Base-by-base conservation (phyloP, 2,113 vertebrate genomes). In the Zeus faber region DNA sequence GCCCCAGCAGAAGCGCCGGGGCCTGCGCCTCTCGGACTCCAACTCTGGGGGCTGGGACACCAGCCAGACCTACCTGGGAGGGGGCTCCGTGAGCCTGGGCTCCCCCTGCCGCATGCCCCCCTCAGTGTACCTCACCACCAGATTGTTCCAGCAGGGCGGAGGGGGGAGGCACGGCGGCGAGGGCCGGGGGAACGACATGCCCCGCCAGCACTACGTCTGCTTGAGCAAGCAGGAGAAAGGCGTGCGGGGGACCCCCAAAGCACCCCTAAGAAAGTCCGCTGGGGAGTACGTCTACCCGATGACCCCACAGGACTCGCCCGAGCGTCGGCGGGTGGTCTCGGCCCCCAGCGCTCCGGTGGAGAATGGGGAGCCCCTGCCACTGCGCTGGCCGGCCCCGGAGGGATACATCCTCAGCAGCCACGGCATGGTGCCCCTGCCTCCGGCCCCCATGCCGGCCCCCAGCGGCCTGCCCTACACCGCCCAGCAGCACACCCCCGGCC, bases 321-420 rank as follows among this genome's bases (percentile, higher is more conserved):
- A 96, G 57, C 91, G 93, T n/a, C 89, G 94, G 49, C 82, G 93
- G 65, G 94, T 94, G 68, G 93, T 96, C 3, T 97, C 96, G 0
- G 94, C 94, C 0, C 95, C 94, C 33, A 88, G 55, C 40, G 92
- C 89, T 49, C 90, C 91, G 1, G 63, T 85, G 61, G 91, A 92
- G 72, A 90, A 88, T 13, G 76, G 86, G 4, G 89, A 91, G 65
- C 80, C 87, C 13, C 65, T 92, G 65, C 81, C 88, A 35, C 57
- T 92, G 64, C 90, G 89, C 35, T 94, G 94, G 93, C 85, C 72
- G 3, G 91, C 89, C 61, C 90, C 89, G 0, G 92, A 94, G 55
- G 92, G 93, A 9, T 94, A 94, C 87, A 91, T 93, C 82, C 92
- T 94, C 17, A 91, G 91, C 46, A 90, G 91, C 79, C 91, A 91